Percentiles rank a stretch among this genome's conserved stretches.
Conservation (phyloP, 2,797 vertebrate species). For the Typhlichthys eigenmanni region DNA sequence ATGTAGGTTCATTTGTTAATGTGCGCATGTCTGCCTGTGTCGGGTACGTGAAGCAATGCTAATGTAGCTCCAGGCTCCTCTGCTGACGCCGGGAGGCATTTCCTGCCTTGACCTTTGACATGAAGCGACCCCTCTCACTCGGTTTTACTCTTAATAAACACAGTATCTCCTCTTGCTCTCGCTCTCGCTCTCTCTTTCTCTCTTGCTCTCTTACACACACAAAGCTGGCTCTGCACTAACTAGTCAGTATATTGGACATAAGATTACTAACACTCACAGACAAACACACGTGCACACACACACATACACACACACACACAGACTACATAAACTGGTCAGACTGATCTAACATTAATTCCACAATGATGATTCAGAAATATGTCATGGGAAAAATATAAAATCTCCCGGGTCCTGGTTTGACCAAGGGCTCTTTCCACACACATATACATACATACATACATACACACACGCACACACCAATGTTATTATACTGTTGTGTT, state of each 20-base stretch:
- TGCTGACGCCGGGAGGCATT: slow-evolving; percentile 10
- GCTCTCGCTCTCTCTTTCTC: slow-evolving; percentile 19
- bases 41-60: neutral
- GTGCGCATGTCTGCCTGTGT: neutral
- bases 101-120: slow-evolving; percentile 4
- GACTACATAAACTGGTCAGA: neutral
- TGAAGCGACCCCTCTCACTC: neutral
- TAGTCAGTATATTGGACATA: neutral
- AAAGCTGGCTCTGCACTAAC: too few species aligned
- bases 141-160: slow-evolving; percentile 18
- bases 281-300: neutral
- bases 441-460: too few species aligned
- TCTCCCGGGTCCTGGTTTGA: neutral
- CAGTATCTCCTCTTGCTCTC: slow-evolving; percentile 5
- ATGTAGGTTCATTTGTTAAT: slow-evolving; percentile 1
- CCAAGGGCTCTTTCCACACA: too few species aligned
- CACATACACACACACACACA: neutral
- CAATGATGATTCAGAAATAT: neutral
- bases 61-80: neutral
- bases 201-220: slow-evolving; percentile 29
- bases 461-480: too few species aligned
- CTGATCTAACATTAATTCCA: neutral
- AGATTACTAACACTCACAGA: too few species aligned
- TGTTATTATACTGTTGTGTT: too few species aligned
- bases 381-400: neutral